Conservation (phyloP, 2,113 vertebrate species). For the Gopherus flavomarginatus region DNA sequence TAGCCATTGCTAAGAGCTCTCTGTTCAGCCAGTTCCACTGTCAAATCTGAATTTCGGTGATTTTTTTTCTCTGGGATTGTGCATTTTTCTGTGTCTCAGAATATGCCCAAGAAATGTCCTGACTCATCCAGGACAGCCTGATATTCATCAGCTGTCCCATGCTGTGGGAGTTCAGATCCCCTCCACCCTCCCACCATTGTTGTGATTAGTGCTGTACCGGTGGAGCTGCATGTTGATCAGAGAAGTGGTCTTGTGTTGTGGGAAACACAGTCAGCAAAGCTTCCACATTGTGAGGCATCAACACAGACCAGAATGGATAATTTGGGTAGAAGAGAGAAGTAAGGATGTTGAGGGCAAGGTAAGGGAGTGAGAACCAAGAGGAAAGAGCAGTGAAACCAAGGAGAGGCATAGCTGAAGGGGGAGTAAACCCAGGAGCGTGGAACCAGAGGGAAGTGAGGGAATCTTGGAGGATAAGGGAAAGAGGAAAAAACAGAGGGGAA, state of each 20-base stretch:
- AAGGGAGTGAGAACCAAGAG: constrained; percentile 28
- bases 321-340: constrained; percentile 36
- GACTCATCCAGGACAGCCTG: background rate
- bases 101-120: constrained; percentile 14
- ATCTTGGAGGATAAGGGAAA: fast-evolving
- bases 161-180: background rate
- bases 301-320: background rate
- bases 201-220: fast-evolving
- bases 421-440: background rate
- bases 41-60: constrained; percentile 37
- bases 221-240: background rate
- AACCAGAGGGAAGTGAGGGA: background rate
- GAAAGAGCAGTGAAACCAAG: background rate
- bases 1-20: background rate
- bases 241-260: background rate
- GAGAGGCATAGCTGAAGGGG: background rate
- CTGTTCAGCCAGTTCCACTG: background rate
- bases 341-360: constrained; percentile 17
- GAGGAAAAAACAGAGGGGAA: background rate
- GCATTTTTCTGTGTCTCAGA: constrained; percentile 1
- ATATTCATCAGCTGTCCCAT: fast-evolving
- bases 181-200: fast-evolving
- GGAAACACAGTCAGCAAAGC: background rate
- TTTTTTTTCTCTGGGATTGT: background rate
- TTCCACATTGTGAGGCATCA: background rate